phyloP scores from a whole-genome alignment of 1,140 invertebrate species.

The Andricus grossulariae region DNA sequence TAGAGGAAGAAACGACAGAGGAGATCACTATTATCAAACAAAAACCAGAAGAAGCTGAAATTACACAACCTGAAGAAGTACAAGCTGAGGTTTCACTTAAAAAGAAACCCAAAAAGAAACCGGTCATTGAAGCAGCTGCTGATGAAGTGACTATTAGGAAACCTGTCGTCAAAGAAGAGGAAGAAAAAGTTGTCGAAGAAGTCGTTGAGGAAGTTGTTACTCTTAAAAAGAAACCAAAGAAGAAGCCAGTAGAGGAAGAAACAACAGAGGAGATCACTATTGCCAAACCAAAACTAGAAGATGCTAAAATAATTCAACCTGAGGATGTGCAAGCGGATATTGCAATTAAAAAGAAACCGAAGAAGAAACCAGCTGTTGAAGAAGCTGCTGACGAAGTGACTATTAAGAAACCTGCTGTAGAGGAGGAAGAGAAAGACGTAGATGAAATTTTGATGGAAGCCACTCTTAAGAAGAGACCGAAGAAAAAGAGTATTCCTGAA shows the following conservation, averaged over 20 bases:
- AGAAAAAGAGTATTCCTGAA: slow-evolving; percentile 43
- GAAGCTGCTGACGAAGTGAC: slow-evolving; percentile 34
- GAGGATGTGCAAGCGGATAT: slow-evolving; percentile 48
- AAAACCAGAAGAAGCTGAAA: slow-evolving; percentile 44
- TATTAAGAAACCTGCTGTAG: slow-evolving; percentile 41
- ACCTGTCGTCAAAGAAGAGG: slow-evolving; percentile 54
- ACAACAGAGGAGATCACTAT: slow-evolving; percentile 68
- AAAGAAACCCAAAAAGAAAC: slow-evolving; percentile 61
- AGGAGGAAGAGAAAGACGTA: slow-evolving; percentile 57
- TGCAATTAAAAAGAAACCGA: slow-evolving; percentile 37
- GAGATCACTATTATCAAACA: slow-evolving; percentile 68
- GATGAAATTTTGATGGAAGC: slow-evolving; percentile 48
- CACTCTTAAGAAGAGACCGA: slow-evolving; percentile 49
- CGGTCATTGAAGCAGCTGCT: slow-evolving; percentile 57
- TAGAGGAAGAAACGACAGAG: slow-evolving; percentile 67
- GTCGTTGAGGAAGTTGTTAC: slow-evolving; percentile 50
- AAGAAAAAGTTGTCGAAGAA: slow-evolving; percentile 45
- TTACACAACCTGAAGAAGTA: slow-evolving; percentile 50
- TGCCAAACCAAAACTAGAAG: slow-evolving; percentile 57
- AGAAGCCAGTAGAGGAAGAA: slow-evolving; percentile 64
- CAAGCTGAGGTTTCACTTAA: slow-evolving; percentile 60
- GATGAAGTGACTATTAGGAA: slow-evolving; percentile 64
- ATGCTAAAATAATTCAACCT: slow-evolving; percentile 8
- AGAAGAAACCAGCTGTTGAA: slow-evolving; percentile 52
- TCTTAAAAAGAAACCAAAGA: slow-evolving; percentile 57